These are phyloP conservation scores for Hexactinellida sp. DNA, from an alignment of 37 sponge, comb jelly and placozoan species.

Conservation along the genomic window DNA sequence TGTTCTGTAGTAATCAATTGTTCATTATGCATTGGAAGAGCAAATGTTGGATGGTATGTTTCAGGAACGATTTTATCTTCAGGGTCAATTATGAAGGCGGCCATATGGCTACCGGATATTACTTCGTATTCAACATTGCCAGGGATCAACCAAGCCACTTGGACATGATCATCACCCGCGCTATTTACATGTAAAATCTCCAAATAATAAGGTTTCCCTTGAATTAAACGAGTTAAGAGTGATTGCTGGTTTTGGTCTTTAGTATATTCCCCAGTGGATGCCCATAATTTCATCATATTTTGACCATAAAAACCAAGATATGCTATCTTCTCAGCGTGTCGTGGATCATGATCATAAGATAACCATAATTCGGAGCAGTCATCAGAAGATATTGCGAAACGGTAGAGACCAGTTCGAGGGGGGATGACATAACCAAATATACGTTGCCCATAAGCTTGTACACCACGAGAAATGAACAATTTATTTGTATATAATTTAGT, in stretches of 20 bases:
- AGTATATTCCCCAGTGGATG: neutral
- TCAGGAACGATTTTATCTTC: neutral
- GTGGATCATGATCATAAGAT: slow-evolving; percentile 19
- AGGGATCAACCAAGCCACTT: slow-evolving; percentile 16
- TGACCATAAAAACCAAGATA: slow-evolving; percentile 19
- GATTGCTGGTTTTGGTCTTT: slow-evolving; percentile 2
- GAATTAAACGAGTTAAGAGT: neutral
- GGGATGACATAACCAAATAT: slow-evolving; percentile 27
- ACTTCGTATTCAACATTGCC: neutral
- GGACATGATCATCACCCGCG: slow-evolving; percentile 22
- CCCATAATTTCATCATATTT: neutral
- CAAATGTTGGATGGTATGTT: neutral
- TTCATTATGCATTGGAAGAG: slow-evolving; percentile 9
- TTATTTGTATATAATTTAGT: neutral
- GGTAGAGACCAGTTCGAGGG: neutral
- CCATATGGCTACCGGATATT: neutral
- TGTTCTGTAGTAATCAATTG: neutral
- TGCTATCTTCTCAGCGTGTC: slow-evolving; percentile 21
- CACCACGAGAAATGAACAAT: neutral
- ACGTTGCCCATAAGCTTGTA: slow-evolving; percentile 17
- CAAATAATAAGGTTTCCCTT: slow-evolving; percentile 20
- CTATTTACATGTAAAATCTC: slow-evolving; percentile 22
- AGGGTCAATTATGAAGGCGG: neutral
- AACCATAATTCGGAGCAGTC: slow-evolving; percentile 24
- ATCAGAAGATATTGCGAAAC: slow-evolving; percentile 23